These are phyloP conservation scores for Cyanistes caeruleus DNA, from an alignment of 2,113 vertebrate genomes.

Conservation along the genomic window DNA sequence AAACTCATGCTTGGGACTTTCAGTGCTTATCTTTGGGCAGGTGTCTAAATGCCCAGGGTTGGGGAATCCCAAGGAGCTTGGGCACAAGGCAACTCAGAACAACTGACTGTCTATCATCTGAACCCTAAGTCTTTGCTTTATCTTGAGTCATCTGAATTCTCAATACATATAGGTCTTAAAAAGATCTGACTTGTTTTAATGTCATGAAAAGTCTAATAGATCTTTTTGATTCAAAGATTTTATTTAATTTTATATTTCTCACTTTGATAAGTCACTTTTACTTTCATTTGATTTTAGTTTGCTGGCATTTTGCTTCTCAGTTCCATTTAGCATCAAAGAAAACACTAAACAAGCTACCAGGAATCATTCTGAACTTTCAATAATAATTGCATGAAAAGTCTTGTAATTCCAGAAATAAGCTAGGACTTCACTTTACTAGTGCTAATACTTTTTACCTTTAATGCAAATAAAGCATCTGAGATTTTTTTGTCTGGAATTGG, in stretches of 20 bases:
- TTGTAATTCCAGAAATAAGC: neutral
- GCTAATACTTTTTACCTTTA: constrained; percentile 10
- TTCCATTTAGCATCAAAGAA: neutral
- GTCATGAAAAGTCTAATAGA: constrained; percentile 16
- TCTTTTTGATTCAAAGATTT: constrained; percentile 1
- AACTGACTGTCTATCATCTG: neutral
- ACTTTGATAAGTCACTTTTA: constrained; percentile 1
- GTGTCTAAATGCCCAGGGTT: accelerated
- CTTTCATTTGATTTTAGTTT: neutral
- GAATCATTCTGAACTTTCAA: neutral
- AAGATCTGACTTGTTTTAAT: neutral
- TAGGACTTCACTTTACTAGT: neutral
- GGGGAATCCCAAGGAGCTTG: neutral
- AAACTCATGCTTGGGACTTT: neutral
- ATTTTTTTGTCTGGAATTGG: constrained; percentile 19
- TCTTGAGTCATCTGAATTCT: neutral
- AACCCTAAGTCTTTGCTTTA: neutral
- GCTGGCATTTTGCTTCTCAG: neutral
- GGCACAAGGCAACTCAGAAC: neutral
- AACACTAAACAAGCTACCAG: constrained; percentile 3
- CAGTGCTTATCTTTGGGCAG: neutral
- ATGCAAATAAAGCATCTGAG: neutral
- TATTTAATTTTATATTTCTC: constrained; percentile 30
- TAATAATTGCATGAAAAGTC: neutral
- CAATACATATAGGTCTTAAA: neutral